A percentile compares a stretch with the other conserved stretches of the same genome.
Conservation (phyloP, 92 coral and sea anemone species). For the Muricea muricata region DNA sequence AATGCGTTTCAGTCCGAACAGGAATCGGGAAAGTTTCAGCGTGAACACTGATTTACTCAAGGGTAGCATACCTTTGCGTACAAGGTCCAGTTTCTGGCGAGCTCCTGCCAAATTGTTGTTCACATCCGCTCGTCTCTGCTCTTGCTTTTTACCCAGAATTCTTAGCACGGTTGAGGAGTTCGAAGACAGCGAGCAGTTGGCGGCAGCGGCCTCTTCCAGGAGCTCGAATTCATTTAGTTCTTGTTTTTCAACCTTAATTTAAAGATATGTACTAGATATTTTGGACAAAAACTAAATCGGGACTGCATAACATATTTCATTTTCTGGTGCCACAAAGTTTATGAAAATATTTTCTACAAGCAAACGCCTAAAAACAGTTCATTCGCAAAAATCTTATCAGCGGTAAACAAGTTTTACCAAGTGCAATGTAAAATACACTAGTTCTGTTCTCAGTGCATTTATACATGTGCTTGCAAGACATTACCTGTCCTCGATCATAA, state of each 20-base stretch:
- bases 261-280: not conserved
- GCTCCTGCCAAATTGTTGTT: not conserved
- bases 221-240: slow-evolving; percentile 92
- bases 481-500: no score
- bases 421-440: no score
- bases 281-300: not conserved
- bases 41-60: no score
- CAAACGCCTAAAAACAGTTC: no score
- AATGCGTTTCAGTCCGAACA: no score
- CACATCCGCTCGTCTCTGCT: slow-evolving; percentile 5
- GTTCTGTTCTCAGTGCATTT: no score
- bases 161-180: slow-evolving; percentile 89
- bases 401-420: no score
- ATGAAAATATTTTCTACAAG: no score
- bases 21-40: no score
- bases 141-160: slow-evolving; percentile 76
- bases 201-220: slow-evolving; percentile 90
- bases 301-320: not conserved
- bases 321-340: no score
- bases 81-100: not conserved
- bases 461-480: no score
- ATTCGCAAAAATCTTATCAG: no score
- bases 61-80: not conserved
- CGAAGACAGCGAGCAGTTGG: slow-evolving; percentile 93
- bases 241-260: slow-evolving; percentile 76